These are phyloP conservation scores for Pterocles gutturalis DNA, from an alignment of 2,113 vertebrate genomes.

Conservation along the genomic window DNA sequence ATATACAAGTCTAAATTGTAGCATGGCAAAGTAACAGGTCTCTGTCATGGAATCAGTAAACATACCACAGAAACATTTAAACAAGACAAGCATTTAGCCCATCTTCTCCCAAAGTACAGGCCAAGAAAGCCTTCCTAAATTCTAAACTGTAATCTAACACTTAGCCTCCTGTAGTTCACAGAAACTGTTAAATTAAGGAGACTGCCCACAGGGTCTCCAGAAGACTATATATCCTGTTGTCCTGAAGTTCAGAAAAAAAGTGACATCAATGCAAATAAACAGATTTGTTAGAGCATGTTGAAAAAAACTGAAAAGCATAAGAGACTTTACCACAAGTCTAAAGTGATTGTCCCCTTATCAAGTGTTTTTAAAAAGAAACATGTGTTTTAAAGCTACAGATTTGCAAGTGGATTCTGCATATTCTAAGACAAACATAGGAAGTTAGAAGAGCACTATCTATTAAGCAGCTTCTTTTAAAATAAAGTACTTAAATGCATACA, in stretches of 20 bases:
- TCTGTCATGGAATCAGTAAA: neutral
- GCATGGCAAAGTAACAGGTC: neutral
- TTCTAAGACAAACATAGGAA: neutral
- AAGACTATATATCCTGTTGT: neutral
- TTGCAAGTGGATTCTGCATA: neutral
- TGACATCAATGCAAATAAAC: neutral
- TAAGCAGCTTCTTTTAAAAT: neutral
- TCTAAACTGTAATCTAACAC: neutral
- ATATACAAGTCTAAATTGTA: neutral
- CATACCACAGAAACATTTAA: neutral
- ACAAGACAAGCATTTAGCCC: neutral
- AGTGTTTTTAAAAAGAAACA: neutral
- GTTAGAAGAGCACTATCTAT: neutral
- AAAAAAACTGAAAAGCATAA: neutral
- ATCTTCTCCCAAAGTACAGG: neutral
- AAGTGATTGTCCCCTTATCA: neutral
- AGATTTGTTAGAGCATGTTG: neutral
- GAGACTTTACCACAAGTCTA: neutral
- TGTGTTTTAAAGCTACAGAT: neutral
- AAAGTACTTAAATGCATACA: neutral
- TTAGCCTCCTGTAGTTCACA: neutral
- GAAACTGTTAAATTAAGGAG: neutral
- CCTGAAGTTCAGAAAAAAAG: neutral
- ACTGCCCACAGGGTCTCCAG: neutral
- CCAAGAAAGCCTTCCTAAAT: neutral